These are phyloP conservation scores for Sturmia bella DNA, from an alignment of 2,888 invertebrate genomes.

Conservation along the genomic window DNA sequence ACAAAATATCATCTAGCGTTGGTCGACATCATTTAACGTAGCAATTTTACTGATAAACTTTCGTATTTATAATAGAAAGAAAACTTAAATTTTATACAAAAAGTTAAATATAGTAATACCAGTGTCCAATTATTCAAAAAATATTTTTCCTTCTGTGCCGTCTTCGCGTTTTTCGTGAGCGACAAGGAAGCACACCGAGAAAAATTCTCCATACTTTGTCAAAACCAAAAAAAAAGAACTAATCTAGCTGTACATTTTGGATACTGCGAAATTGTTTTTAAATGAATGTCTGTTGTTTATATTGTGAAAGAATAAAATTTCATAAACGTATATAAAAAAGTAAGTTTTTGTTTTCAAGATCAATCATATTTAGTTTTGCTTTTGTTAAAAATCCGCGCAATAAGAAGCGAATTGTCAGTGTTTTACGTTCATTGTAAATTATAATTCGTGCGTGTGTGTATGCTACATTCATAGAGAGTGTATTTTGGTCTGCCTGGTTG, in stretches of 20 bases:
- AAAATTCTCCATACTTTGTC: slow-evolving; percentile 47
- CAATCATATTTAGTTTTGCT: slow-evolving; percentile 36
- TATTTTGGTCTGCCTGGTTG: slow-evolving; percentile 52
- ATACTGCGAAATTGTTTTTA: slow-evolving; percentile 39
- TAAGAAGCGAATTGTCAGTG: slow-evolving; percentile 34
- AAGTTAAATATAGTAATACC: slow-evolving; percentile 36
- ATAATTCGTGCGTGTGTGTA: slow-evolving; percentile 7
- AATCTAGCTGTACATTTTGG: slow-evolving; percentile 47
- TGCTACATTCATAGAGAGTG: slow-evolving; percentile 16
- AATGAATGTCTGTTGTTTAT: slow-evolving; percentile 45
- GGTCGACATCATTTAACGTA: slow-evolving; percentile 65
- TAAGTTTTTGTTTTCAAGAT: slow-evolving; percentile 42
- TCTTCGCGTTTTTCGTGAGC: slow-evolving; percentile 50
- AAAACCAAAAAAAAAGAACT: slow-evolving; percentile 26
- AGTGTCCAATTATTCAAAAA: background rate
- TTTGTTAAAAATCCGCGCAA: slow-evolving; percentile 65
- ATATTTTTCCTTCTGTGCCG: background rate
- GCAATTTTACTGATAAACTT: slow-evolving; percentile 60
- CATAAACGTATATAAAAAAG: slow-evolving; percentile 44
- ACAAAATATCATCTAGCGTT: slow-evolving; percentile 73
- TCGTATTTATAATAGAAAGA: slow-evolving; percentile 44
- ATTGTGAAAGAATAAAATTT: slow-evolving; percentile 20
- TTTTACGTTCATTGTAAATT: slow-evolving; percentile 29
- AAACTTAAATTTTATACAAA: slow-evolving; percentile 30
- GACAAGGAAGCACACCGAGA: slow-evolving; percentile 49